Percentiles rank a stretch among this genome's conserved stretches.
These are phyloP conservation scores for Tragelaphus eurycerus DNA, from an alignment of 2,797 vertebrate species.

Conservation along the genomic window DNA sequence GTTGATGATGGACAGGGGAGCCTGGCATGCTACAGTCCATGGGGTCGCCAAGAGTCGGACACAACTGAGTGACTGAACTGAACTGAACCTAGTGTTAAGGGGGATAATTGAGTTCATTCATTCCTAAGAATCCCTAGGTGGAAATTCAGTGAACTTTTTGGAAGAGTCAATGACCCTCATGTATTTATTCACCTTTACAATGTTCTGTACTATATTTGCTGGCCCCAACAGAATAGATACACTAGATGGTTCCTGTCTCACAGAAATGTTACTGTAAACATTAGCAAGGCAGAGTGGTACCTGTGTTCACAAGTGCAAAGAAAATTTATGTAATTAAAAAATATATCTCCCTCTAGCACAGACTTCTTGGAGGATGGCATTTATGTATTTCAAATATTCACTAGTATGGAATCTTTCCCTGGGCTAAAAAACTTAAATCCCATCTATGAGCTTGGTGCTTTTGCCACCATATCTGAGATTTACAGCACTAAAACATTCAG, in stretches of 20 bases:
- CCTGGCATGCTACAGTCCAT: background rate
- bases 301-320: background rate
- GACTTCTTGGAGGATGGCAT: background rate
- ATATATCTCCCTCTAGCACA: background rate
- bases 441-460: background rate
- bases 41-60: background rate
- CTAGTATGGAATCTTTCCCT: background rate
- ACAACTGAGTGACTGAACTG: background rate
- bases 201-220: background rate
- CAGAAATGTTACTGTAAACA: background rate
- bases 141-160: background rate
- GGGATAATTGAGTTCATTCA: background rate
- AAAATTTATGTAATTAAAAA: constrained; percentile 17
- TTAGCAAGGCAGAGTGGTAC: background rate
- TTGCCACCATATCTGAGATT: background rate
- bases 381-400: constrained; percentile 22
- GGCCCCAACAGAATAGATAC: background rate
- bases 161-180: background rate
- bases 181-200: background rate
- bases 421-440: background rate
- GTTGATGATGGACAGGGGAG: background rate
- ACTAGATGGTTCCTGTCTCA: background rate
- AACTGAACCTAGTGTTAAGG: background rate
- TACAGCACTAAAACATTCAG: background rate
- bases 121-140: background rate